phyloP scores from a whole-genome alignment of 2,888 invertebrate genomes.

The Cheiracanthium punctorium region DNA sequence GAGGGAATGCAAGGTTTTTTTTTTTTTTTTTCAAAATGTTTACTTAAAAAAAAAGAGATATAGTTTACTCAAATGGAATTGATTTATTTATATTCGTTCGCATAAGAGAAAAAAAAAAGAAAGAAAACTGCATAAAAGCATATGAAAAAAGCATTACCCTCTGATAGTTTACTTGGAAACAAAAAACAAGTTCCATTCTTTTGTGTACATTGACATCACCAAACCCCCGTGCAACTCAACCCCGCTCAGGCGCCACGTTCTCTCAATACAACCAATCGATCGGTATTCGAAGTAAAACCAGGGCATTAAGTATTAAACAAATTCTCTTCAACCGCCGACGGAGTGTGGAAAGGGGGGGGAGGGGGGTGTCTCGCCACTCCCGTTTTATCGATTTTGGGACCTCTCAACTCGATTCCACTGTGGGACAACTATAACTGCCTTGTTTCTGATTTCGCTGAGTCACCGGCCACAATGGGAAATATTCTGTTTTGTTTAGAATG shows the following conservation, averaged over 20 bases:
- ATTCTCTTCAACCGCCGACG: neutral
- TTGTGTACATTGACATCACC: neutral
- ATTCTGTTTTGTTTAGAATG: constrained; percentile 6
- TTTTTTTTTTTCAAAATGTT: too few relatives aligned
- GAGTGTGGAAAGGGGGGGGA: too few relatives aligned
- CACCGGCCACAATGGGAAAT: neutral
- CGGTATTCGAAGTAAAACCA: neutral
- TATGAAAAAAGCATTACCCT: too few relatives aligned
- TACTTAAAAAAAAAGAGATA: too few relatives aligned
- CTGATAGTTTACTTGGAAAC: neutral
- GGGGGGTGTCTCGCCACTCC: neutral
- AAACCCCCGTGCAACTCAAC: neutral
- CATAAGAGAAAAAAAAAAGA: too few relatives aligned
- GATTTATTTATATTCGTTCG: too few relatives aligned
- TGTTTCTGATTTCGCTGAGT: constrained; percentile 2
- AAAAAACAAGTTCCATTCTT: constrained; percentile 1
- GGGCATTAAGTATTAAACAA: constrained; percentile 13
- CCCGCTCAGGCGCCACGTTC: constrained; percentile 3
- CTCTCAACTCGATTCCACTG: neutral
- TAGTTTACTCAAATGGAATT: too few relatives aligned
- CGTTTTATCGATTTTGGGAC: neutral
- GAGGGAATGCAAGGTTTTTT: too few relatives aligned
- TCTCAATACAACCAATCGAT: constrained; percentile 1
- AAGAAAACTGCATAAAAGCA: too few relatives aligned
- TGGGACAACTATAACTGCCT: constrained; percentile 3